Conservation (phyloP, 2,113 vertebrate species). For the Mesitornis unicolor region DNA sequence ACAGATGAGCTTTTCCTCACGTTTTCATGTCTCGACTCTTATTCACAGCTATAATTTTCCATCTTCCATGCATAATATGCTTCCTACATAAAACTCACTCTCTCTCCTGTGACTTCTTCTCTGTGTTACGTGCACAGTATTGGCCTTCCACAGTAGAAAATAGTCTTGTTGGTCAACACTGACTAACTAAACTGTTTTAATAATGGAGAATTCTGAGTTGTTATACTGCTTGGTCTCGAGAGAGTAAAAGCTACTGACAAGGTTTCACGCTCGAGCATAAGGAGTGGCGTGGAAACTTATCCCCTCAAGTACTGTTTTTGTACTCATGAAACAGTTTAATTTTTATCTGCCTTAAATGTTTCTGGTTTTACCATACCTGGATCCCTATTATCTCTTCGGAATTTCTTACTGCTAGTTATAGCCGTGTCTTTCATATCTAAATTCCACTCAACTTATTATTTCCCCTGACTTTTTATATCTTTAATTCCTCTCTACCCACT, state of each 20-base stretch:
- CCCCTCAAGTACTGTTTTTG: not conserved
- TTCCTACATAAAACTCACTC: not conserved
- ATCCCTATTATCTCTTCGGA: not conserved
- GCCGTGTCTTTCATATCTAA: not conserved
- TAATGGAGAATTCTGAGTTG: not conserved
- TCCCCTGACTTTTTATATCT: not conserved
- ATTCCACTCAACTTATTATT: not conserved
- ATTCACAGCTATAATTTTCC: not conserved
- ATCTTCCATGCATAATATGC: not conserved
- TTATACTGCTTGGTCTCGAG: not conserved
- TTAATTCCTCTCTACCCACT: not conserved
- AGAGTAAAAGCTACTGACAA: not conserved
- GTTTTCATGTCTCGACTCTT: not conserved
- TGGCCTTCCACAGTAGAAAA: not conserved
- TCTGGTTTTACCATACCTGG: not conserved
- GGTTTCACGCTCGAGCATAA: not conserved
- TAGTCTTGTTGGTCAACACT: not conserved
- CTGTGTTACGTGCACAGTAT: not conserved
- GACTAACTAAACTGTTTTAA: not conserved
- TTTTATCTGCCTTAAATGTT: not conserved
- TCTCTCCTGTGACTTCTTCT: not conserved
- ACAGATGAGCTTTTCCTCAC: not conserved
- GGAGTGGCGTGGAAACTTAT: not conserved
- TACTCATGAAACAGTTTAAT: not conserved
- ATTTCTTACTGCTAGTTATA: not conserved